Evolutionary conservation across 1,140 invertebrate genomes (phyloP), one percentile per base, ranked within the genome.

Genomic region (Drosophila pectinifera): DNA sequence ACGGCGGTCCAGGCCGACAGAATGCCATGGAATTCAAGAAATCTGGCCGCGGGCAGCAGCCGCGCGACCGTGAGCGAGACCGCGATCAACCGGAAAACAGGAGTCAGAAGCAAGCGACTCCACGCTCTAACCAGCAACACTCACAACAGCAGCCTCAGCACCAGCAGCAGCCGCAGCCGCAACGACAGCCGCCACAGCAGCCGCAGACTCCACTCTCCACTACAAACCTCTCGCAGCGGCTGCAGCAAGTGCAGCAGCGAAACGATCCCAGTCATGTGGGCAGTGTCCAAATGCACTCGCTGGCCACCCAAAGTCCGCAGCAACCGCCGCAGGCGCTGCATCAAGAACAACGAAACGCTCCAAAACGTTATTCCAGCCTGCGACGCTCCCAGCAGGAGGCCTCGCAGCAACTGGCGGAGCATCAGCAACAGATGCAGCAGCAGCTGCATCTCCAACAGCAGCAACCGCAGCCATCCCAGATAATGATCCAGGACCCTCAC

Each of bases 311-410:
- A 57, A 92, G 78, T 41, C 80, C 85, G 14, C 80, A 89, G 26
- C 90, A 93, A 43, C 80, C 78, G 59, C 84, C 84, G 38, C 89
- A 93, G 26, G 65, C 64, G 84, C 92, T 77, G 83, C 88, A 73
- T 82, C 93, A 75, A 91, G 93, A 58, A 90, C 93, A 78, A 20
- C 68, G 88, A 28, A 91, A 76, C 42, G 89, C 78, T 11, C 94
- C 95, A n/a, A 96, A 96, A 86, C 93, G 96, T 7, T 96, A 96
- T 90, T 96, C 96, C 2, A 95, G 95, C 55, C 93, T 96, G 77
- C 93, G 96, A 63, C 93, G 95, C 31, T 94, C 94, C 3, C 91
- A 92, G 51, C 91, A 89, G 20, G 79, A 85, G 46, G 81, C 90
- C 16, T 78, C 85, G 8, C 70, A 80, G 22, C 80, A 78, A 31